Evolutionary conservation across 2,888 invertebrate genomes (phyloP).

Genomic region (Tricholauxania praeusta): DNA sequence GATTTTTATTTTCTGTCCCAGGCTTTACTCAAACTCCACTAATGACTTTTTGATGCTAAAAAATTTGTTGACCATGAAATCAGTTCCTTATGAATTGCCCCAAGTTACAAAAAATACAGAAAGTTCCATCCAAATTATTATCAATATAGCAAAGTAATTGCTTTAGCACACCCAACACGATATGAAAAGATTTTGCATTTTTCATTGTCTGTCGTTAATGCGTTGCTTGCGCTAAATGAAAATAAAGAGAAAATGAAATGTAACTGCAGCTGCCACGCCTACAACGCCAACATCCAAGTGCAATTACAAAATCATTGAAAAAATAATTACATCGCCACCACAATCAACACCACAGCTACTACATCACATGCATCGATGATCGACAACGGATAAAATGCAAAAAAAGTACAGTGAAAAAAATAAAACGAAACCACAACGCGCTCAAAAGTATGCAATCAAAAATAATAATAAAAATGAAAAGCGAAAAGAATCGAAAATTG

Average conservation of each 20-base stretch:
- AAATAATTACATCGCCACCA: slow-evolving; percentile 8
- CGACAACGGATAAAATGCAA: background rate
- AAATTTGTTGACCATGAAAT: too few relatives aligned
- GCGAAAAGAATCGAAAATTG: background rate
- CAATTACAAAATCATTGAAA: slow-evolving; percentile 20
- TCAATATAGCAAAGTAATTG: slow-evolving; percentile 13
- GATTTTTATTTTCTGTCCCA: too few relatives aligned
- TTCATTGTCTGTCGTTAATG: too few relatives aligned
- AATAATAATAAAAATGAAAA: background rate
- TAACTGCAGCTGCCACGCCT: too few relatives aligned
- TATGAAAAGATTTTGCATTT: too few relatives aligned
- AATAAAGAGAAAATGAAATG: background rate
- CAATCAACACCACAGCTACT: background rate
- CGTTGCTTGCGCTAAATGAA: background rate
- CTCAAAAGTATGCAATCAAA: slow-evolving; percentile 15
- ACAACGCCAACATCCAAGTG: background rate
- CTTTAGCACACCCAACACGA: slow-evolving; percentile 2
- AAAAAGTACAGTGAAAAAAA: background rate
- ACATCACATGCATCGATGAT: slow-evolving; percentile 2
- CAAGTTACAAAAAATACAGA: background rate
- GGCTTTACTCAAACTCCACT: too few relatives aligned
- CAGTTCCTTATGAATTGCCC: too few relatives aligned
- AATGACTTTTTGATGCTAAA: too few relatives aligned
- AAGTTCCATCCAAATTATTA: slow-evolving; percentile 17
- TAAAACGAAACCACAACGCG: background rate